phyloP scores from a whole-genome alignment of 2,888 invertebrate species.

The Cryptocephalus moraei region DNA sequence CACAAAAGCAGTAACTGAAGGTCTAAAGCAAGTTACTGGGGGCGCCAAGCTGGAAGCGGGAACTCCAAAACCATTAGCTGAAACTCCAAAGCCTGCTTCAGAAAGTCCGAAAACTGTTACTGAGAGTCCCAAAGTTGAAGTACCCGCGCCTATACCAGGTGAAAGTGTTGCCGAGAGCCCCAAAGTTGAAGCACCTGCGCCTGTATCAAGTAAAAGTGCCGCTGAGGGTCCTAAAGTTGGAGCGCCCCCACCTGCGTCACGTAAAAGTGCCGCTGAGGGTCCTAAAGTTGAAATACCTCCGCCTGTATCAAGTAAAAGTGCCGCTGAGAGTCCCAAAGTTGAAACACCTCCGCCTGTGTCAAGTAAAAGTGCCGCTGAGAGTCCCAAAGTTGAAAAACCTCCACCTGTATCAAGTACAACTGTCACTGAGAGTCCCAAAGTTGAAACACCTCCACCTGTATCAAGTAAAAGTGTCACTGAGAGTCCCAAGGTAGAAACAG shows the following conservation, averaged over 20 bases:
- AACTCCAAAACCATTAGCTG: not conserved
- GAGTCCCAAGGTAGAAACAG: constrained; percentile 1
- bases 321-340: not conserved
- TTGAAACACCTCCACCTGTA: constrained; percentile 2
- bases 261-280: not conserved
- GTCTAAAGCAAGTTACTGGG: not conserved
- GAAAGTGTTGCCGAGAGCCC: not conserved
- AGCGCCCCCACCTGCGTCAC: not conserved
- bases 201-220: not conserved
- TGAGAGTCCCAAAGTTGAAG: not conserved
- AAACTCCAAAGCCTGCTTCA: not conserved
- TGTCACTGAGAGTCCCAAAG: constrained; percentile 21
- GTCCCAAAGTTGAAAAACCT: not conserved
- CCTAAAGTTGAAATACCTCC: not conserved
- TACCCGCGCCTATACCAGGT: not conserved
- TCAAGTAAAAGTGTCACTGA: constrained; percentile 5
- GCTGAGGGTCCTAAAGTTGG: not conserved
- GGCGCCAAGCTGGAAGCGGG: not conserved
- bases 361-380: not conserved
- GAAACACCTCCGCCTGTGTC: not conserved
- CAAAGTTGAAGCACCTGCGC: not conserved
- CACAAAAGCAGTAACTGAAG: not conserved
- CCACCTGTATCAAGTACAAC: constrained; percentile 2
- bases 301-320: not conserved
- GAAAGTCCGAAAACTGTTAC: not conserved